These are phyloP conservation scores for Azemiops feae DNA, from an alignment of 2,113 vertebrate species.

Conservation along the genomic window DNA sequence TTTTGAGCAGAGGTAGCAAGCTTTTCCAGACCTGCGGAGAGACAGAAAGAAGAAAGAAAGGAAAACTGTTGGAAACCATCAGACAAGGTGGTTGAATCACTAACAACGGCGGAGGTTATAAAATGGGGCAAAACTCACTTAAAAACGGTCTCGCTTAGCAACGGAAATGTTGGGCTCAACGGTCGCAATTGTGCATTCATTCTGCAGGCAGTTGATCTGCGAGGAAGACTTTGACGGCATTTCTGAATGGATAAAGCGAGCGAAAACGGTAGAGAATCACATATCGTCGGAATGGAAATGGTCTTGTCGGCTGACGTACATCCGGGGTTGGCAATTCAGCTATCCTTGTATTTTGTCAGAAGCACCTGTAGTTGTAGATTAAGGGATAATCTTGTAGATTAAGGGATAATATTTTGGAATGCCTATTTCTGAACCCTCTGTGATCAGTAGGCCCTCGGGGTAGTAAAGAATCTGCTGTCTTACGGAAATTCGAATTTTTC, in stretches of 20 bases:
- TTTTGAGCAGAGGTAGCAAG: no score
- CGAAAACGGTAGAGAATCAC: neutral
- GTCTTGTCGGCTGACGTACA: neutral
- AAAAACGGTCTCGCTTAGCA: no score
- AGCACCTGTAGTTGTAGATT: conserved; percentile 44
- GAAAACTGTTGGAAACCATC: no score
- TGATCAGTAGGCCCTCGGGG: neutral
- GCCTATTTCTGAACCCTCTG: neutral
- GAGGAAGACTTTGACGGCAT: neutral
- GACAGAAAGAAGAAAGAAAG: no score
- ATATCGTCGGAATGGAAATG: neutral
- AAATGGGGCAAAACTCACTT: no score
- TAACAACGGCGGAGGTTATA: no score
- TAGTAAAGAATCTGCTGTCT: conserved; percentile 30
- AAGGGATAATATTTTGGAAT: conserved; percentile 20
- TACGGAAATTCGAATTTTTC: conserved; percentile 35
- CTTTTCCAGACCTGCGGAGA: no score
- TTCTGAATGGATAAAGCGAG: conserved; percentile 4
- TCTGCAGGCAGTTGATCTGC: neutral
- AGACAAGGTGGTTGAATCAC: no score
- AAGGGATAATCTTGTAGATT: conserved; percentile 37
- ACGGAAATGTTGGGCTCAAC: no score
- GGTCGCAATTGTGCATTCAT: no score
- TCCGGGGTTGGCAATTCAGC: neutral
- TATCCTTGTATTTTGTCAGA: conserved; percentile 43